Evolutionary conservation across 2,888 invertebrate species (phyloP).

Genomic region (Orchesellides sinensis): DNA sequence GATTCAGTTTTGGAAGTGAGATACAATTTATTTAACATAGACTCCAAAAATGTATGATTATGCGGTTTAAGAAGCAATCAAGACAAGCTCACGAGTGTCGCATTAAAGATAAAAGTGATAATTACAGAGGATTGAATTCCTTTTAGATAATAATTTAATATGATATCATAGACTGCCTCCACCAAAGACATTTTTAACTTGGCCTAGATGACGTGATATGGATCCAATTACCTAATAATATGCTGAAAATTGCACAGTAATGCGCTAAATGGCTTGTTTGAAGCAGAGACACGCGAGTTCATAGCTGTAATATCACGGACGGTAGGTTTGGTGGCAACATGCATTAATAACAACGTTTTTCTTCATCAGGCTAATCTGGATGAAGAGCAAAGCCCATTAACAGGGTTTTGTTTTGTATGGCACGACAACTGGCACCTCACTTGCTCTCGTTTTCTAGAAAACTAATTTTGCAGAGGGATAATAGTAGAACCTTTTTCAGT

Average conservation of each 20-base stretch:
- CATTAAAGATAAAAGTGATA: conserved; percentile 8
- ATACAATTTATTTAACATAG: no score
- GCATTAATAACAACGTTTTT: conserved; percentile 1
- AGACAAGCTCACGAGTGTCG: no score
- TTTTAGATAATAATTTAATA: background rate
- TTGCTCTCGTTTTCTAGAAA: background rate
- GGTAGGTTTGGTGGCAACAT: background rate
- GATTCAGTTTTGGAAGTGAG: no score
- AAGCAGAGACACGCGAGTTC: conserved; percentile 30
- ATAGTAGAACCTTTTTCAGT: no score
- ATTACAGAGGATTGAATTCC: conserved; percentile 7
- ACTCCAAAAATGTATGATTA: no score
- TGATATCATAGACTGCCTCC: no score
- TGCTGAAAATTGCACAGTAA: conserved; percentile 40
- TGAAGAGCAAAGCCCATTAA: background rate
- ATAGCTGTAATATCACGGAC: background rate
- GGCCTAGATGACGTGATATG: conserved; percentile 40
- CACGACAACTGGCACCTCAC: background rate
- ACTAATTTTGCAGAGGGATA: no score
- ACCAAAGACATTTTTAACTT: conserved; percentile 11
- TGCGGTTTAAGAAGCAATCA: no score
- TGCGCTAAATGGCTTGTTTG: conserved; percentile 31
- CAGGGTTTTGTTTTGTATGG: background rate
- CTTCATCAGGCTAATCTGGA: background rate
- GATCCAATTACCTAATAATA: conserved; percentile 41